Evolutionary conservation across 2,113 vertebrate genomes (phyloP), one percentile per base, ranked within the genome.

Genomic region (Dendrocopos noguchii): DNA sequence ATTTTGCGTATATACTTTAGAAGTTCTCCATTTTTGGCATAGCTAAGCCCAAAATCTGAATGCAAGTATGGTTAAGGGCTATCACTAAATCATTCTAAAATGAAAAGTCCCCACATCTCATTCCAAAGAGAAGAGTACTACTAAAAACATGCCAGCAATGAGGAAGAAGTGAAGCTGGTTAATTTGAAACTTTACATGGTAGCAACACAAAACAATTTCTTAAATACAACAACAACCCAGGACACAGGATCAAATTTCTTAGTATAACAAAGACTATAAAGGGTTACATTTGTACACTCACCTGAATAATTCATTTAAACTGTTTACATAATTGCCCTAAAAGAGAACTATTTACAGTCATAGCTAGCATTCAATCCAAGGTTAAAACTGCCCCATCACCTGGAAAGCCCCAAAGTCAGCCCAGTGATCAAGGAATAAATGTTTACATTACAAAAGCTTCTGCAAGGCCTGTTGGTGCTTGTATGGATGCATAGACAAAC

Each of bases 1-100:
- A 99, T 99, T 98, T 99, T 99, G 91, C 99, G 99, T 97, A 99
- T 99, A 96, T 99, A 99, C 96, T 99, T 99, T 74, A 99, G 98
- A 46, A 99, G 98, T 94, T 99, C 99, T 88, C 99, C 99, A 3
- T 99, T 99, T 97, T 99, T 99, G 95, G 99, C 99, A 84, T 99
- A 99, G 97, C 99, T 99, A 93, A 99, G 98, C 84, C 99, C 99
- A 98, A 99, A 99, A 98, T 99, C 99, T 99, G 96, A 91, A 80
- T 17, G 34, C 17, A 67, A 52, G 22, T 78, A 59, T 27, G 55
- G 96, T 98, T 97, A 98, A 98, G 98, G 96, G 97, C 85, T 60
- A 84, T 72, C 33, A 50, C 21, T 33, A 89, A 94, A 47, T 25
- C 88, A 77, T 33, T 84, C 67, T 56, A 24, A 70, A 92, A 77